Evolutionary conservation across 2,888 invertebrate genomes (phyloP).

Genomic region (Phaedon cochleariae): DNA sequence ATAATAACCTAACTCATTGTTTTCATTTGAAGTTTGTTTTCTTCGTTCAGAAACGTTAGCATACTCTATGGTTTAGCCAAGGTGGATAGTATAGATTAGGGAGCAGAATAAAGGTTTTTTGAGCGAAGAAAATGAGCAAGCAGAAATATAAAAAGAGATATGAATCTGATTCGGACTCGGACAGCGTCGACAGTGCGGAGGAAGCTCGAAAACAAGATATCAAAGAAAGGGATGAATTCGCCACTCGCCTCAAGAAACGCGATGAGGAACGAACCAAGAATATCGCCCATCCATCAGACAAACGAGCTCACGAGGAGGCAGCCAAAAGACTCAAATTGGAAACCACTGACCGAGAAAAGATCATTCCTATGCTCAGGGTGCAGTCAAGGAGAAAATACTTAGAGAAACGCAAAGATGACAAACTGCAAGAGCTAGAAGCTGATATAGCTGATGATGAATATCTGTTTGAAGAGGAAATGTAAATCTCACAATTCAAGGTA

Average conservation of each 20-base stretch:
- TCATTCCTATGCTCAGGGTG: constrained; percentile 87
- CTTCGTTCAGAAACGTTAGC: too few species aligned
- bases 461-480: constrained; percentile 89
- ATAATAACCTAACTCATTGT: too few species aligned
- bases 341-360: constrained; percentile 83
- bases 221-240: constrained; percentile 93
- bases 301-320: constrained; percentile 84
- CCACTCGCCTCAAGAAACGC: constrained; percentile 83
- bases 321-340: constrained; percentile 90
- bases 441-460: constrained; percentile 97
- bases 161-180: constrained; percentile 67
- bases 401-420: constrained; percentile 95
- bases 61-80: too few species aligned
- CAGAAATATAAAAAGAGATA: constrained; percentile 58
- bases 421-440: constrained; percentile 92
- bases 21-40: too few species aligned
- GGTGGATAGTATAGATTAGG: too few species aligned
- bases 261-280: constrained; percentile 91
- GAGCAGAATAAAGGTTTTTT: too few species aligned
- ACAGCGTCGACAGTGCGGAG: constrained; percentile 77
- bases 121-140: constrained; percentile 39
- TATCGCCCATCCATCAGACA: constrained; percentile 73
- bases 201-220: constrained; percentile 83
- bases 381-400: constrained; percentile 94
- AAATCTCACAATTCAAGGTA: constrained; percentile 56